A percentile compares a stretch with the other conserved stretches of the same genome.
phyloP scores from a whole-genome alignment of 1,140 invertebrate genomes.

The Drosophila nasuta region DNA sequence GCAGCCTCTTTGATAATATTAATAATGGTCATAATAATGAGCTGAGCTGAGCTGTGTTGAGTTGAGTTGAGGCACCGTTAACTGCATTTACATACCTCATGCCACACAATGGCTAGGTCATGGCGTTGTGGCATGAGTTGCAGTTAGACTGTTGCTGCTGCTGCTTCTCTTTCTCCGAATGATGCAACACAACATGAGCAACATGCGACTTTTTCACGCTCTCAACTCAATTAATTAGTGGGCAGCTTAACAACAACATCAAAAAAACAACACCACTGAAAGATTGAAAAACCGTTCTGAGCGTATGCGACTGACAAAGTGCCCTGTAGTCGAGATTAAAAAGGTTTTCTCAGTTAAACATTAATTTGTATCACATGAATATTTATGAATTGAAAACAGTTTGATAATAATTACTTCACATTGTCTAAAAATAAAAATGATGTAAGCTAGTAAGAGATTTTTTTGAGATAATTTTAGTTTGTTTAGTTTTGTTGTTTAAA shows the following conservation, averaged over 20 bases:
- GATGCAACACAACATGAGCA: conserved; percentile 59
- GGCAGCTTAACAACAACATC: conserved; percentile 20
- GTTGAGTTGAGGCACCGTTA: conserved; percentile 31
- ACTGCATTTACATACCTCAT: conserved; percentile 46
- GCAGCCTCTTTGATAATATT: conserved; percentile 22
- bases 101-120: conserved; percentile 45
- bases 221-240: conserved; percentile 69
- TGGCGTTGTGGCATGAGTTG: conserved; percentile 63
- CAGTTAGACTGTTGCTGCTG: conserved; percentile 32
- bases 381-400: no score
- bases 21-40: conserved; percentile 33
- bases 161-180: conserved; percentile 27
- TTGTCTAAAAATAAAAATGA: no score
- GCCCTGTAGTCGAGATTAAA: conserved; percentile 1
- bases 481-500: no score
- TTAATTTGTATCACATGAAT: no score
- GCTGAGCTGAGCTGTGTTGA: conserved; percentile 18
- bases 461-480: no score
- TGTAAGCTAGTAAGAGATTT: no score
- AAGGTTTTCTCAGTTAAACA: no score
- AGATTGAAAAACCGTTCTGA: neutral
- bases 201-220: conserved; percentile 77
- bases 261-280: conserved; percentile 15
- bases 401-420: no score
- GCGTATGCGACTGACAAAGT: neutral